Evolutionary conservation across 2,888 invertebrate genomes (phyloP), one percentile per base, ranked within the genome.

Genomic region (Acheta domesticus): DNA sequence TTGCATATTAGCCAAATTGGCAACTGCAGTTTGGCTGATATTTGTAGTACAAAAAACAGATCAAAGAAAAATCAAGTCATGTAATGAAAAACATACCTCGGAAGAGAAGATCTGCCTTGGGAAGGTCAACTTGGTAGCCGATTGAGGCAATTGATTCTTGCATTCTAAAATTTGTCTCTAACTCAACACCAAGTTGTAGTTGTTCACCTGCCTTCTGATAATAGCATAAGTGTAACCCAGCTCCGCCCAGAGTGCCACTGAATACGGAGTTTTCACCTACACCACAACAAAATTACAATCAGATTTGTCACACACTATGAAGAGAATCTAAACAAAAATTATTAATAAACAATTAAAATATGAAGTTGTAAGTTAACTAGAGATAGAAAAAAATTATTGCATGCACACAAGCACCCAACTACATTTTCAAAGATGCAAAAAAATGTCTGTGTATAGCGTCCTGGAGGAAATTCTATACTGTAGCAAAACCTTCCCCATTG

Each of bases 181-280:
- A 91, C 87, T 99, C 99, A 0, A 97, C 96, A 78, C 98, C 99
- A 83, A 99, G 89, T 89, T 96, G 92, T 82, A 96, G 88, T 85
- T 97, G 96, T 86, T 96, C 96, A 87, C 94, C 96, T 84, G 96
- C 95, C 88, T 93, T 96, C 85, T 97, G 98, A 88, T 97, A 96
- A 88, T 96, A 99, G 86, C 97, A 97, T 79, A 96, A 85, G 86
- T 98, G 97, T 82, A 95, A 88, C 74, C 94, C 95, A 20, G 93
- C 91, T 2, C 93, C 90, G 78, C 97, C 96, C 83, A 88, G 80
- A 11, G 89, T 89, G 12, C 87, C 88, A 83, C 88, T 88, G 50
- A 87, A 85, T 74, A 86, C 86, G 85, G 87, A 89, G 82, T 88
- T 87, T 23, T 87, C 86, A 80, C 88, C 91, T 90, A 84, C 20